Evolutionary conservation across 1,140 invertebrate genomes (phyloP).

Genomic region (Episyrphus balteatus): DNA sequence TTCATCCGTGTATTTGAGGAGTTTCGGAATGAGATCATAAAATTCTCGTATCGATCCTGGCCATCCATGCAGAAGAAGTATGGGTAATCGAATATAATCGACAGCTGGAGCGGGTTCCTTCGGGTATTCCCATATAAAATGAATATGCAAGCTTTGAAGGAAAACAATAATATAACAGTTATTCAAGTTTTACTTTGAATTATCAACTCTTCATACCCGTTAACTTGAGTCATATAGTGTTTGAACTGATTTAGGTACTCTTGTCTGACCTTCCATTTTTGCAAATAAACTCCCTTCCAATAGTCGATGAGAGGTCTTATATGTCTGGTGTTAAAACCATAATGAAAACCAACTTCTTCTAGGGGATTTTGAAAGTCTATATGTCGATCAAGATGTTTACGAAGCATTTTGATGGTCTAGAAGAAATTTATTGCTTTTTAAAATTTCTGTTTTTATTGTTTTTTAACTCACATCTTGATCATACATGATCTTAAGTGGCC

Average conservation of each 20-base stretch:
- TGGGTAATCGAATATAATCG: constrained; percentile 52
- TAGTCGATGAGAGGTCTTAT: constrained; percentile 54
- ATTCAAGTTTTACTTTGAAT: background rate
- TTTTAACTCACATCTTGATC: background rate
- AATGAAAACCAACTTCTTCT: constrained; percentile 57
- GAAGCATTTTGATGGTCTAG: constrained; percentile 49
- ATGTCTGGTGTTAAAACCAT: constrained; percentile 63
- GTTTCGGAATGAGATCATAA: constrained; percentile 62
- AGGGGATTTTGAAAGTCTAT: constrained; percentile 46
- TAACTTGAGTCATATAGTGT: constrained; percentile 62
- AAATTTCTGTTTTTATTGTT: background rate
- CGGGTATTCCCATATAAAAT: constrained; percentile 57
- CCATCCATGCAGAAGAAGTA: constrained; percentile 80
- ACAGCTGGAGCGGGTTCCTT: constrained; percentile 29
- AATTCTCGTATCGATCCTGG: constrained; percentile 84
- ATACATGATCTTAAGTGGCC: constrained; percentile 15
- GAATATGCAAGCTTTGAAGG: constrained; percentile 51
- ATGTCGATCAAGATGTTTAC: constrained; percentile 44
- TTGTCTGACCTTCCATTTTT: constrained; percentile 53
- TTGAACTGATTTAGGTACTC: constrained; percentile 54
- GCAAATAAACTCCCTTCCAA: constrained; percentile 61
- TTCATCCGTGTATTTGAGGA: constrained; percentile 47
- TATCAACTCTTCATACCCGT: constrained; percentile 33
- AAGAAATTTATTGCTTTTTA: background rate
- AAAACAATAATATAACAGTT: background rate